Evolutionary conservation across 2,113 vertebrate species (phyloP).

Genomic region (Elachura formosa): DNA sequence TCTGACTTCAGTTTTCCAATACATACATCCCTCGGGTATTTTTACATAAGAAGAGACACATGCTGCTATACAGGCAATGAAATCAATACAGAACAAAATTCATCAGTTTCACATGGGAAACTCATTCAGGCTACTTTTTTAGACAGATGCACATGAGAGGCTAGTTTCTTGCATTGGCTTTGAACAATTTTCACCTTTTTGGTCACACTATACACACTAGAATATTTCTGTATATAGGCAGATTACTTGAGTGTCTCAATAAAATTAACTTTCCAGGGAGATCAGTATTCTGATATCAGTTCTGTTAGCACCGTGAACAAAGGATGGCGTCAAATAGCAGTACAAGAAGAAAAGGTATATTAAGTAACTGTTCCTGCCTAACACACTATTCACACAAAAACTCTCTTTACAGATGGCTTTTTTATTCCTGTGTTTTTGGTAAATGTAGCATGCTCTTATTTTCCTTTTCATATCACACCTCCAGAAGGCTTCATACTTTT

Average conservation of each 20-base stretch:
- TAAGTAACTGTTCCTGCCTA: not conserved
- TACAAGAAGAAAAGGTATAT: not conserved
- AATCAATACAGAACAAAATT: not conserved
- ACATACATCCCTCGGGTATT: not conserved
- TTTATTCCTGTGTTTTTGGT: not conserved
- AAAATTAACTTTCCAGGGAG: not conserved
- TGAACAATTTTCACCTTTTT: not conserved
- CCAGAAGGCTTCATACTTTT: not conserved
- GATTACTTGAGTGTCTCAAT: not conserved
- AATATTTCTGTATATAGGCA: not conserved
- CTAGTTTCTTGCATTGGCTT: not conserved
- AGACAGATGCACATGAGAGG: not conserved
- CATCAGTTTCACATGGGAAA: not conserved
- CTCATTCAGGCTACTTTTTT: not conserved
- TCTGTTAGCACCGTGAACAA: not conserved
- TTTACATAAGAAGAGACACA: not conserved
- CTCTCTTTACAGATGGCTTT: not conserved
- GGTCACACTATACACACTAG: not conserved
- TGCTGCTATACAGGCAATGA: not conserved
- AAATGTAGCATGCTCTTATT: not conserved
- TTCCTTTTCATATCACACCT: not conserved
- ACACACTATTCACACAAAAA: not conserved
- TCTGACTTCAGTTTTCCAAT: slow-evolving; percentile 34
- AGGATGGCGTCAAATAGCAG: not conserved
- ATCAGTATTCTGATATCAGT: not conserved